Evolutionary conservation across 2,888 invertebrate genomes (phyloP), one percentile per base, ranked within the genome.

Genomic region (Drosophila peninsularis): DNA sequence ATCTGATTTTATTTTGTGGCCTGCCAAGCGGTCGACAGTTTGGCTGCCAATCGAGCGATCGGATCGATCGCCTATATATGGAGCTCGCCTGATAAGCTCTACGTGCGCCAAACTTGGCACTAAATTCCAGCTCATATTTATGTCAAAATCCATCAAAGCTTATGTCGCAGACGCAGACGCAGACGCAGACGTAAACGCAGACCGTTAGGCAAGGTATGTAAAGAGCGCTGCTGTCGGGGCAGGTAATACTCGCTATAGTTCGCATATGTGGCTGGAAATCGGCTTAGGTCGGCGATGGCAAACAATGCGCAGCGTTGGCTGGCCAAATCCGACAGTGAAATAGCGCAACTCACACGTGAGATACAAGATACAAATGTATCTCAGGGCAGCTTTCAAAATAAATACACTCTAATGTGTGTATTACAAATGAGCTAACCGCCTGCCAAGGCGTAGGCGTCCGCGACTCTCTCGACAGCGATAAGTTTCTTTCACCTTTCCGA

Each of bases 131-230:
- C 84, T 87, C 75, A 89, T 88, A 86, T 89, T 86, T 86, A 88
- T 88, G 85, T 86, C 89, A 79, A 80, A 86, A 86, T 88, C 90
- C 75, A 86, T 86, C 89, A 86, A 80, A 86, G 85, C 85, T 86
- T 86, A 89, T 85, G 84, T 89, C 81, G 82, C 75, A 49, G 56
- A 52, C 42, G 55, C 24, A 63, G 73, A 61, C 58, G 55, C 36
- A 17, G 53, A 57, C 60, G 14, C 5, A n/a, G 61, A 47, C 21
- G 37, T 36, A 37, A 52, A 17, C 56, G 34, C 55, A 68, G 53
- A 74, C 76, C 80, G 83, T 75, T 81, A 85, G 80, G 64, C 79
- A 75, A 71, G 53, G 55, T 39, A 55, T 54, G 49, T 55, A 63
- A 27, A 62, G 57, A 58, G 66, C 58, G 41, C 4, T 54, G 54